Evolutionary conservation across 2,113 vertebrate genomes (phyloP).

Genomic region (Scortum barcoo): DNA sequence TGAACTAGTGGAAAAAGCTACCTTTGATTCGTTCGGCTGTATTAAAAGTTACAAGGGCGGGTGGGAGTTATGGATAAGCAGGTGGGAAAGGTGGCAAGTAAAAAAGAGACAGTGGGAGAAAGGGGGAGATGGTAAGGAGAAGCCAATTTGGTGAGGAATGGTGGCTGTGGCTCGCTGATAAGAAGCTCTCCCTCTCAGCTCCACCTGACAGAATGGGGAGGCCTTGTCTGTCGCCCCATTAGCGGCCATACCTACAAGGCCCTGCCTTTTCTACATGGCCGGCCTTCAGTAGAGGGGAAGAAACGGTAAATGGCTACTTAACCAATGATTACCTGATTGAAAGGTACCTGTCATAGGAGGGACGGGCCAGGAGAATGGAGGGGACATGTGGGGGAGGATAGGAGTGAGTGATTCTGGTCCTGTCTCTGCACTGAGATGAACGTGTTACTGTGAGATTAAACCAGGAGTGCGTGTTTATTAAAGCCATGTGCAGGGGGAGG

Average conservation of each 20-base stretch:
- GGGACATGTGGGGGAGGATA: conserved; percentile 63
- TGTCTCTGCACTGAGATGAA: conserved; percentile 89
- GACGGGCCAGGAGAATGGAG: conserved; percentile 79
- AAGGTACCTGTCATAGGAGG: conserved; percentile 95
- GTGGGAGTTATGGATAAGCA: conserved; percentile 51
- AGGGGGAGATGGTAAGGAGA: conserved; percentile 64
- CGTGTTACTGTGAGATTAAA: conserved; percentile 91
- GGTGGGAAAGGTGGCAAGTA: conserved; percentile 39
- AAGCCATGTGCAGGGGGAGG: conserved; percentile 73
- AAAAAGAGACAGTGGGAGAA: conserved; percentile 35
- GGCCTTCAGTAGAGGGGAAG: conserved; percentile 88
- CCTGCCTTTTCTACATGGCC: conserved; percentile 86
- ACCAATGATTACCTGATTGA: conserved; percentile 92
- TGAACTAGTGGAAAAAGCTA: conserved; percentile 10
- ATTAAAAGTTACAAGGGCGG: conserved; percentile 50
- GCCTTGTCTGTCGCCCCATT: conserved; percentile 90
- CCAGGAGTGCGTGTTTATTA: conserved; percentile 88
- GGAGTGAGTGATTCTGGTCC: conserved; percentile 89
- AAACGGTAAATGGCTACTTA: conserved; percentile 91
- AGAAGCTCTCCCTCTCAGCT: conserved; percentile 81
- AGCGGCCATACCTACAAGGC: conserved; percentile 90
- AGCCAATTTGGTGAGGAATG: conserved; percentile 81
- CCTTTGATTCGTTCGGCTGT: conserved; percentile 32
- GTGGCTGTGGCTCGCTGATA: conserved; percentile 90
- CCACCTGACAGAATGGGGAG: conserved; percentile 84